phyloP scores from a whole-genome alignment of 2,113 vertebrate species.

The Ameiurus melas region DNA sequence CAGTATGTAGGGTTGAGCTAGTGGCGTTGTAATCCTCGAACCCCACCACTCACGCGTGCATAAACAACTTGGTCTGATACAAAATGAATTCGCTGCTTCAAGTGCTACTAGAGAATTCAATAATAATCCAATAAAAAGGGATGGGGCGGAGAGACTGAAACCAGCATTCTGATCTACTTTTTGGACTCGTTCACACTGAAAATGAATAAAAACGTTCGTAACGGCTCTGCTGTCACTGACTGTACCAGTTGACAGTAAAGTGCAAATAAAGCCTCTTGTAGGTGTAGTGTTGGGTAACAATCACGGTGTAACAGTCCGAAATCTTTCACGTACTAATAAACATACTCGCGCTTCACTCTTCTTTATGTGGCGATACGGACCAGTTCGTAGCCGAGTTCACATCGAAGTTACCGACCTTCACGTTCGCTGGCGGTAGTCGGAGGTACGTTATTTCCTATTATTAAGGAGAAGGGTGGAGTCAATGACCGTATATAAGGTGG shows the following conservation, averaged over 20 bases:
- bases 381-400: neutral
- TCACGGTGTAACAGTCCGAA: neutral
- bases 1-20: neutral
- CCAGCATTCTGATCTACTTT: neutral
- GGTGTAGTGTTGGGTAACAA: neutral
- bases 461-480: neutral
- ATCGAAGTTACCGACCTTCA: neutral
- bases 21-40: neutral
- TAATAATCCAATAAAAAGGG: neutral
- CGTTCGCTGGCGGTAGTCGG: neutral
- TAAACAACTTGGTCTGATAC: neutral
- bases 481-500: slow-evolving; percentile 6
- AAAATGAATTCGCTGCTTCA: neutral
- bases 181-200: neutral
- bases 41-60: neutral
- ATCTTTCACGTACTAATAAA: neutral
- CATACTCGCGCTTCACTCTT: neutral
- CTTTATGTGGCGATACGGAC: neutral
- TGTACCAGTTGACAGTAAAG: slow-evolving; percentile 21
- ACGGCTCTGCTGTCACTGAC: neutral
- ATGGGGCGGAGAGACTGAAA: neutral
- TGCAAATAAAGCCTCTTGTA: slow-evolving; percentile 15
- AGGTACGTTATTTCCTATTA: neutral
- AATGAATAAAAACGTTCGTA: neutral
- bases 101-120: neutral